Conservation (phyloP, 2,888 invertebrate species). For the Laothoe populi region DNA sequence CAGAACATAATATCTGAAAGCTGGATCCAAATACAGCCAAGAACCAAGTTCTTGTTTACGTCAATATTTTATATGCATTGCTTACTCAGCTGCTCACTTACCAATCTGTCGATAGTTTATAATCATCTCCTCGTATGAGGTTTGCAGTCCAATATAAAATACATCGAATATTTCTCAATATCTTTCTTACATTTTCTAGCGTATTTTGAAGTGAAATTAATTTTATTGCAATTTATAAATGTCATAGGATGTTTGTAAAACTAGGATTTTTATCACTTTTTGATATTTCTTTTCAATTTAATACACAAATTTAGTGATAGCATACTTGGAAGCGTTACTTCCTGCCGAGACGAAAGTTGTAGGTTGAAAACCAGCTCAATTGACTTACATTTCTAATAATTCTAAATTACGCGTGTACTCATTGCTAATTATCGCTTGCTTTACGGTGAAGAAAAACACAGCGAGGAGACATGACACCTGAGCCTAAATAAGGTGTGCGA, state of each 20-base stretch:
- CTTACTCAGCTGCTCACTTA: constrained; percentile 39
- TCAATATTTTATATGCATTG: constrained; percentile 52
- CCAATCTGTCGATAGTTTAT: constrained; percentile 40
- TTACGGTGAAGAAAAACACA: no score
- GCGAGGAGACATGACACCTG: no score
- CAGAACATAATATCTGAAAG: not conserved
- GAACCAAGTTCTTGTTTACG: constrained; percentile 35
- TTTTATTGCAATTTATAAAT: not conserved
- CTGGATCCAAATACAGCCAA: not conserved
- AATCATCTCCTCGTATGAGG: constrained; percentile 32
- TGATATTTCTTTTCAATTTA: not conserved
- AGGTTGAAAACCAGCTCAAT: no score
- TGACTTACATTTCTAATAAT: no score
- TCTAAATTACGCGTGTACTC: no score
- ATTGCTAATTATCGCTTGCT: no score
- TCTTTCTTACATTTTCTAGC: not conserved
- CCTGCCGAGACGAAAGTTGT: no score
- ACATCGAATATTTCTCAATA: constrained; percentile 25
- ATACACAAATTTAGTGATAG: no score
- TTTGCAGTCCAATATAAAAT: constrained; percentile 41
- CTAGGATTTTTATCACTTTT: not conserved
- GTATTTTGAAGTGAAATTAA: not conserved
- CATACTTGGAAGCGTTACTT: no score
- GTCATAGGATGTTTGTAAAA: not conserved
- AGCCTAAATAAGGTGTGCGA: no score